Base-by-base conservation (phyloP, 2,113 vertebrate species). In the Brachyhypopomus gauderio region DNA sequence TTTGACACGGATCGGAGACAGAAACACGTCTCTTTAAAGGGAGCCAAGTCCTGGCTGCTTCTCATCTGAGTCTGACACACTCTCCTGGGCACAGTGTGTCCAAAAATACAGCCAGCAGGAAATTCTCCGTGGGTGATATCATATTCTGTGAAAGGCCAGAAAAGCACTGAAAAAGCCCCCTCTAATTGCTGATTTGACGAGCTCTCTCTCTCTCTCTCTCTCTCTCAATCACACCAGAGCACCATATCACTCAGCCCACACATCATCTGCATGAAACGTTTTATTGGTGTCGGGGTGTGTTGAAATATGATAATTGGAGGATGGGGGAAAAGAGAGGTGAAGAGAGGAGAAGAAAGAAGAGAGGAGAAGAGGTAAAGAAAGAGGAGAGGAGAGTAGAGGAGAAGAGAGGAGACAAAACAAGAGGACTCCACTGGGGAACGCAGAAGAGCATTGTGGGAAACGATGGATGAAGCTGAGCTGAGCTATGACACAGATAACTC, bases 191-290 rank as follows among this genome's bases (percentile, higher is more conserved):
- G 64, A 84, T 77, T 76, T 75, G 84, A 85, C 84, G 71, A 60
- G 36, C 76, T 67, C 34, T 36, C 38, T 60, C 41, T 62, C 22
- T 72, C 69, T 63, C 45, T 30, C 73, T 77, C 41, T 83, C 11
- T 77, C 67, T 56, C 78, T 80, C 79, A 77, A 60, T 55, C 80
- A 74, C 83, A 79, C 63, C 72, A 81, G 78, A 84, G 79, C 78
- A 71, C 74, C 74, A 85, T 85, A 77, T 72, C 84, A 81, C 83
- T 83, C 87, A 82, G 77, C 85, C 85, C 83, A 82, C 85, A 80
- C 78, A 87, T 87, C 78, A 85, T 85, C 82, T 84, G 81, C 62
- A 87, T 87, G 76, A 75, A 86, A 83, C 69, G 70, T 81, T 85
- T 79, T 84, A 83, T 83, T 83, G 78, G 78, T 73, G 75, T 79